These are phyloP conservation scores for Dynastes maya DNA, from an alignment of 2,888 invertebrate species.

Conservation along the genomic window DNA sequence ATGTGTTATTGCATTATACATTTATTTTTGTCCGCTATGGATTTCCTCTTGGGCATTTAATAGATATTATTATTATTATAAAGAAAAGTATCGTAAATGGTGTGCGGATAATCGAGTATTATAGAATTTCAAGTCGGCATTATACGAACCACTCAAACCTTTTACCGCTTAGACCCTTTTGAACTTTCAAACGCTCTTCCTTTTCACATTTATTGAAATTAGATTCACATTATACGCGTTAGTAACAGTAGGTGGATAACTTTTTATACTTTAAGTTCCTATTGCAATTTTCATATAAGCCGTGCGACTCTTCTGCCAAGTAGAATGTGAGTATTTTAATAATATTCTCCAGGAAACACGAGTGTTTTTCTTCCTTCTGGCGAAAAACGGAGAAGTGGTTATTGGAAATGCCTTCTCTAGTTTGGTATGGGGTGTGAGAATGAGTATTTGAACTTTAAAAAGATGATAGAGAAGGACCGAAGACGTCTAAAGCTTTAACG, in stretches of 20 bases:
- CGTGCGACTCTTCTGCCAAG: not conserved
- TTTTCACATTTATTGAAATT: not conserved
- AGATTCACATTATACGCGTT: constrained; percentile 8
- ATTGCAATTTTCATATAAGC: constrained; percentile 12
- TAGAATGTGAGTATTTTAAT: constrained; percentile 31
- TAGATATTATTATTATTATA: too few species aligned
- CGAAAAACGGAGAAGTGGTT: constrained; percentile 21
- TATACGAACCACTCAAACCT: not conserved
- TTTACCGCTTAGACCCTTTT: not conserved
- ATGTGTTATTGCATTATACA: too few species aligned
- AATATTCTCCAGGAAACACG: constrained; percentile 1
- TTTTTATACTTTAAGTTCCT: constrained; percentile 16
- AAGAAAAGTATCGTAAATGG: not conserved
- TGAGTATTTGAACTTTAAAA: constrained; percentile 42
- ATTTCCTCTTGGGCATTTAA: too few species aligned
- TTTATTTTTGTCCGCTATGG: too few species aligned
- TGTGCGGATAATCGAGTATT: not conserved
- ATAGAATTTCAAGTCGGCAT: not conserved
- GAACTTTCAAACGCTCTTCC: not conserved
- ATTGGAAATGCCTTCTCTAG: constrained; percentile 42
- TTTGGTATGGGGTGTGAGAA: constrained; percentile 20
- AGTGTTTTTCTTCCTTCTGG: constrained; percentile 15
- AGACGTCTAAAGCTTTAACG: constrained; percentile 35
- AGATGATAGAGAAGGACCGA: constrained; percentile 26
- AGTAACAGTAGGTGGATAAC: constrained; percentile 14